A percentile compares a stretch with the other conserved stretches of the same genome.
Evolutionary conservation across 1,140 invertebrate genomes (phyloP).

Genomic region (Lepidurus packardi): DNA sequence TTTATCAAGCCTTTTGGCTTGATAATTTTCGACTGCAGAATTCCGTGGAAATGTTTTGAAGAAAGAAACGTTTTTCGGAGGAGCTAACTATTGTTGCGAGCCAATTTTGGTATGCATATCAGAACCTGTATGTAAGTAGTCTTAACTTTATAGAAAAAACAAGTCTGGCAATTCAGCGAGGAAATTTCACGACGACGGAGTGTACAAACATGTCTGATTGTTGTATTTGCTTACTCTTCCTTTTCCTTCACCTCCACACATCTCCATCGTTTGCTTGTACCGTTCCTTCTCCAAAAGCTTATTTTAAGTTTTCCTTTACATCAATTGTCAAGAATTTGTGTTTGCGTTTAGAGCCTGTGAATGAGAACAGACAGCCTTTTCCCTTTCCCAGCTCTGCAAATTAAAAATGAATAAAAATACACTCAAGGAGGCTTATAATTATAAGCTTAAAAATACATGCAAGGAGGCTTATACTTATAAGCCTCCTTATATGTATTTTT

Average conservation of each 20-base stretch:
- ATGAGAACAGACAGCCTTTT: too few species aligned
- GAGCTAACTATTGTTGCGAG: not conserved
- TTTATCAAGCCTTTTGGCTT: too few species aligned
- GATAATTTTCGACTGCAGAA: not conserved
- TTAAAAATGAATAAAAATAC: too few species aligned
- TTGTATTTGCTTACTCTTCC: not conserved
- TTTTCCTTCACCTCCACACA: not conserved
- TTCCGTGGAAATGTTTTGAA: not conserved
- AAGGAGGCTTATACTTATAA: too few species aligned
- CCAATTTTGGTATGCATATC: not conserved
- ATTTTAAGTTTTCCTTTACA: not conserved
- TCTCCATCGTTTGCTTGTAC: not conserved
- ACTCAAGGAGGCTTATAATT: too few species aligned
- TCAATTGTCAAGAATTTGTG: not conserved
- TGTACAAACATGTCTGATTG: conserved; percentile 5
- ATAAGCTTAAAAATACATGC: too few species aligned
- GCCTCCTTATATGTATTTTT: too few species aligned
- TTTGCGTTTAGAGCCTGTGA: not conserved
- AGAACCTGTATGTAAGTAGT: not conserved
- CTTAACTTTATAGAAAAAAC: not conserved
- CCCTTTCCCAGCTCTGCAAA: too few species aligned
- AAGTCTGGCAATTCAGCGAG: not conserved
- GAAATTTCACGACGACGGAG: not conserved
- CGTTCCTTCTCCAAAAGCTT: not conserved
- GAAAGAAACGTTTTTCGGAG: not conserved